Evolutionary conservation across 2,113 vertebrate species (phyloP).

Genomic region (Hydrolagus affinis): DNA sequence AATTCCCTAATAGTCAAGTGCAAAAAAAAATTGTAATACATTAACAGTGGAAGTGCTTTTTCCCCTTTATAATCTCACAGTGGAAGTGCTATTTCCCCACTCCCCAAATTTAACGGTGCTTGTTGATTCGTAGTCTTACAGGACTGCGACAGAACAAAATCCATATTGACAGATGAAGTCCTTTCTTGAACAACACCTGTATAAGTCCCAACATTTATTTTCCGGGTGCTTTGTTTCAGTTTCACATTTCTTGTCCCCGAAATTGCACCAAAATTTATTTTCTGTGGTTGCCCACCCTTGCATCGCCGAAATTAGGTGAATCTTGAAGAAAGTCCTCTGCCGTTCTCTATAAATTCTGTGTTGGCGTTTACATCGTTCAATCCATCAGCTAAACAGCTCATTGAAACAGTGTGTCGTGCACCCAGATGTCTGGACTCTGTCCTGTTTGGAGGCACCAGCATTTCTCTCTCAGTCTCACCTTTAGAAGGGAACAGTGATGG

Average conservation of each 20-base stretch:
- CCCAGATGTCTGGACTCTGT: slow-evolving; percentile 42
- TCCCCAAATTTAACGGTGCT: background rate
- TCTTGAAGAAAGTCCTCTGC: slow-evolving; percentile 10
- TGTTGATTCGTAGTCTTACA: slow-evolving; percentile 2
- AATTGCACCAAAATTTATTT: background rate
- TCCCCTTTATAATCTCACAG: slow-evolving; percentile 19
- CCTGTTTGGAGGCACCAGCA: background rate
- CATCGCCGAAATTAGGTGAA: background rate
- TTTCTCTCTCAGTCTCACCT: slow-evolving; percentile 28
- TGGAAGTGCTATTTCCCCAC: background rate
- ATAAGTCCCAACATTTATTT: background rate
- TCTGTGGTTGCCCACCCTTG: background rate
- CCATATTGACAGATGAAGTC: background rate
- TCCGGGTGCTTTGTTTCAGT: no score
- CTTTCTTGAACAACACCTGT: background rate
- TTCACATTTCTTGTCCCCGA: background rate
- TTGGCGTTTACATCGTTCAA: background rate
- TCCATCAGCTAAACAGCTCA: slow-evolving; percentile 33
- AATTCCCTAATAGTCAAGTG: slow-evolving; percentile 12
- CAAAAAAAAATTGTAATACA: slow-evolving; percentile 28
- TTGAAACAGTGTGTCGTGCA: slow-evolving; percentile 57
- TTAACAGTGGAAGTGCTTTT: slow-evolving; percentile 17
- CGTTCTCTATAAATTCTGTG: background rate
- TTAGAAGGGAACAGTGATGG: slow-evolving; percentile 19
- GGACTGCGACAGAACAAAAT: background rate